Evolutionary conservation across 2,888 invertebrate genomes (phyloP).

Genomic region (Coremacera marginata): DNA sequence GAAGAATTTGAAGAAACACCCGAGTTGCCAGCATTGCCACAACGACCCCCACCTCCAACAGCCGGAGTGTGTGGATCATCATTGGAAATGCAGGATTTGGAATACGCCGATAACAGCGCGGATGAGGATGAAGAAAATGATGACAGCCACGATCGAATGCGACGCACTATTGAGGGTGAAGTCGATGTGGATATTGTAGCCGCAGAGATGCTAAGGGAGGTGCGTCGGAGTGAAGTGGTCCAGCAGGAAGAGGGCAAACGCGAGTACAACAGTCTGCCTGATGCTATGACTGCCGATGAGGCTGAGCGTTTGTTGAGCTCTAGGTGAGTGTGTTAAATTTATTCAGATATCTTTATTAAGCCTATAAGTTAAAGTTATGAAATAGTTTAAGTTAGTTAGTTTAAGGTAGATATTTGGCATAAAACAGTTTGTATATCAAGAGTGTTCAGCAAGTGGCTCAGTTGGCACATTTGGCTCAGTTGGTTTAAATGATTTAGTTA

Average conservation of each 20-base stretch:
- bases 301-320: constrained; percentile 88
- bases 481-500: no score
- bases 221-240: background rate
- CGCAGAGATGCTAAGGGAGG: constrained; percentile 30
- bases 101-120: constrained; percentile 73
- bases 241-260: constrained; percentile 41
- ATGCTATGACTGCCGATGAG: constrained; percentile 86
- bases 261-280: constrained; percentile 68
- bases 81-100: constrained; percentile 72
- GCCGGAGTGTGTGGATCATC: constrained; percentile 7
- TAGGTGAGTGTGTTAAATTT: constrained; percentile 73
- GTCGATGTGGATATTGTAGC: constrained; percentile 15
- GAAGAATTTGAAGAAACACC: constrained; percentile 59
- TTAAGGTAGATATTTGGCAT: no score
- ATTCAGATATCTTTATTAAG: background rate
- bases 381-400: no score
- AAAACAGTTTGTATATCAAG: no score
- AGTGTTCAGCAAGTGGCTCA: no score
- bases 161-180: constrained; percentile 38
- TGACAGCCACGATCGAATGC: constrained; percentile 38
- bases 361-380: no score
- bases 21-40: constrained; percentile 57
- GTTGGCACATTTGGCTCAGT: no score
- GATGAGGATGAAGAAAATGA: constrained; percentile 70
- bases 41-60: constrained; percentile 62